Evolutionary conservation across 2,888 invertebrate species (phyloP), one percentile per base, ranked within the genome.

Genomic region (Shargacucullia verbasci): DNA sequence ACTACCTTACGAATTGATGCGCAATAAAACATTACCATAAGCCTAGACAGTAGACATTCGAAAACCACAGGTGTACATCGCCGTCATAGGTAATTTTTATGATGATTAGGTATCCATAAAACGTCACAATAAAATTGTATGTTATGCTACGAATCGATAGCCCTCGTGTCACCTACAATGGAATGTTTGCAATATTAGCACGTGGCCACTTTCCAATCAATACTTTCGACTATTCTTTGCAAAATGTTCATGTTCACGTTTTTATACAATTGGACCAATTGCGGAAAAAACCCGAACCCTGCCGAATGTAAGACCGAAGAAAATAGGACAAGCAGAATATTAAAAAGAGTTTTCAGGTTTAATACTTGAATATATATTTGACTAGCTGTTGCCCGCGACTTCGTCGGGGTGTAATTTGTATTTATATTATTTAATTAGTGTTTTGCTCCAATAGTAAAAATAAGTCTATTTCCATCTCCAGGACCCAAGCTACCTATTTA

Each of bases 71-170:
- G 48, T 45, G 52, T 59, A 43, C 55, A 59, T 53, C 46, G 39
- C 25, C 49, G 46, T 49, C 37, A 48, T 54, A 46, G 15, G 47
- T 29, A 46, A 46, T 27, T 53, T 52, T 56, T 20, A 3, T 14
- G 9, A 56, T 50, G 46, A 61, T 61, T 56, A n/a, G n/a, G n/a
- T n/a, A 43, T 47, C 44, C 38, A 59, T 70, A 54, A 70, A 73
- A 49, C 33, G 13, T 37, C 47, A 53, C 27, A 56, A 40, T 33
- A 38, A 29, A 15, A 35, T 31, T 33, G 34, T 15, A 54, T 47
- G 47, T 29, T 50, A 40, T 45, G 13, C 45, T 53, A 11, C 14
- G 39, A 44, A 49, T 76, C 57, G 44, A 72, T 76, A 59, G 7
- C 12, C 76, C 34, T 10, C 54, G 39, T 46, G 40, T 48, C 7